These are phyloP conservation scores for Lasioglossum marginatum DNA, from an alignment of 2,888 invertebrate genomes.

Conservation along the genomic window DNA sequence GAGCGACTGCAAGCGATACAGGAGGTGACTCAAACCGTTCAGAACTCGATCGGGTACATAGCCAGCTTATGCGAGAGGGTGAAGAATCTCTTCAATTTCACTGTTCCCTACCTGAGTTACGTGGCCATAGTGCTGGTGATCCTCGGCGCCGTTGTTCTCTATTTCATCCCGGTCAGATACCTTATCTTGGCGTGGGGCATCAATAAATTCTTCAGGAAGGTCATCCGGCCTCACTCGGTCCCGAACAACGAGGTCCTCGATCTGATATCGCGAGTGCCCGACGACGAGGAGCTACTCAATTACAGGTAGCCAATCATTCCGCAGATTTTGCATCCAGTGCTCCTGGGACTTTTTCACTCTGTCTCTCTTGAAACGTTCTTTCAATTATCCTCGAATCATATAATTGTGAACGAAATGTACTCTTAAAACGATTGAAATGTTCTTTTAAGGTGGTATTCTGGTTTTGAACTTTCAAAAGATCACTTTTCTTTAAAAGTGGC, in stretches of 20 bases:
- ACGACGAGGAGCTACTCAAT: constrained; percentile 95
- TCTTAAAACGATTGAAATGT: not conserved
- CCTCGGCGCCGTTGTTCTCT: constrained; percentile 91
- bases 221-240: constrained; percentile 96
- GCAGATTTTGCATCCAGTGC: not conserved
- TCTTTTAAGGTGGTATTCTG: not conserved
- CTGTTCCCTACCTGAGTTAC: constrained; percentile 97
- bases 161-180: constrained; percentile 94
- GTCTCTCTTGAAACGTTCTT: not conserved
- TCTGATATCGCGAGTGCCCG: constrained; percentile 96
- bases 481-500: no score
- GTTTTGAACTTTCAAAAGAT: no score
- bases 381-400: not conserved
- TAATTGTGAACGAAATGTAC: not conserved
- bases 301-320: constrained; percentile 71
- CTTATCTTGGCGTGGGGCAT: constrained; percentile 97
- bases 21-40: constrained; percentile 98
- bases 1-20: constrained; percentile 97
- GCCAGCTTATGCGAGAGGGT: constrained; percentile 97
- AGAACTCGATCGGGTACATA: constrained; percentile 97
- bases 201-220: constrained; percentile 97
- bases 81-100: constrained; percentile 98
- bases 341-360: not conserved
- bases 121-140: constrained; percentile 93
- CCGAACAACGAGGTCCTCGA: constrained; percentile 99